Evolutionary conservation across 2,888 invertebrate genomes (phyloP).

Genomic region (Drosophila nigritarsus): DNA sequence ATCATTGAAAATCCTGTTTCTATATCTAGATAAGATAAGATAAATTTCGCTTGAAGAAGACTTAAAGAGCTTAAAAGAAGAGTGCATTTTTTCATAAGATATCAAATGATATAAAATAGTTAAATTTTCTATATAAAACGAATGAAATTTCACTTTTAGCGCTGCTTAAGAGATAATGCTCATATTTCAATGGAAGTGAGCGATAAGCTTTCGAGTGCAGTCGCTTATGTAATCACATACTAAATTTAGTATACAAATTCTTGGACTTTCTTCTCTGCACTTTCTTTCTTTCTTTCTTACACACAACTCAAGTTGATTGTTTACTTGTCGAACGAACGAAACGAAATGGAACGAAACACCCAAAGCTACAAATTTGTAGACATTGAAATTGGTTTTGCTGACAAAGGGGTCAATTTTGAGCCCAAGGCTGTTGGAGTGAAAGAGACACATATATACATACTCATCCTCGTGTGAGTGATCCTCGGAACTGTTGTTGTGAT

Average conservation of each 20-base stretch:
- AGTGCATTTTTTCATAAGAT: background rate
- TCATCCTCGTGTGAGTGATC: constrained; percentile 70
- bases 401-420: background rate
- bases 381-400: constrained; percentile 31
- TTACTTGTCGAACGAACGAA: background rate
- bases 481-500: constrained; percentile 65
- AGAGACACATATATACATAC: constrained; percentile 51
- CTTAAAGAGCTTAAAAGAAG: background rate
- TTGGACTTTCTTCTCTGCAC: background rate
- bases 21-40: background rate
- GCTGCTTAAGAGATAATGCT: background rate
- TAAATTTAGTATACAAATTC: background rate
- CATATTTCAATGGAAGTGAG: background rate
- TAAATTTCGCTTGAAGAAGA: too few species aligned
- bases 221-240: constrained; percentile 3
- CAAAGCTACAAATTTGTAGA: constrained; percentile 3
- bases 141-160: background rate
- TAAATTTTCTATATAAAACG: background rate
- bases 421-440: background rate
- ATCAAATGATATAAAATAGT: background rate
- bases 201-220: background rate
- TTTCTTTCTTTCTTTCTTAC: constrained; percentile 1
- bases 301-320: constrained; percentile 29
- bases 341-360: background rate
- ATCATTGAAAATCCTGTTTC: background rate